Evolutionary conservation across 2,888 invertebrate genomes (phyloP), one percentile per base, ranked within the genome.

Genomic region (Bellardia pandia): DNA sequence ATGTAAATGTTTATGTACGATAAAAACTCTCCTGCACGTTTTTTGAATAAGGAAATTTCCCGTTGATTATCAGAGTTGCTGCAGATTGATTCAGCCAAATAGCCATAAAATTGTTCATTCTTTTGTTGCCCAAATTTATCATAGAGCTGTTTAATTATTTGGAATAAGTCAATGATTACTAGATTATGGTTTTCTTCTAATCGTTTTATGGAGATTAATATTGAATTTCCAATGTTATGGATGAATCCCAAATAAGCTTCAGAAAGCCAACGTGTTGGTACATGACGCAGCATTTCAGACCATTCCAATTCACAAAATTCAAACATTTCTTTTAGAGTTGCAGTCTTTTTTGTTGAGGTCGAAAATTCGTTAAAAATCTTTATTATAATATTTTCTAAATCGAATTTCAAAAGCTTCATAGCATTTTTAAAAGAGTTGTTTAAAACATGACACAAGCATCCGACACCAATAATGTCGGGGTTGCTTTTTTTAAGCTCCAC

Each of bases 401-500:
- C 23, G 23, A 23, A 23, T 23, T 23, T 23, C 23, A 23, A 23
- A 23, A 23, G 23, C 23, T 23, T 23, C 23, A 23, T 23, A 23
- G 23, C 23, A 23, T 23, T 23, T 23, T 23, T 23, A 23, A 23
- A 23, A 23, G 23, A 23, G 23, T 23, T 23, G 23, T 23, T 23
- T 23, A 23, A 23, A 23, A 23, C 23, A 23, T 23, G 23, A 23
- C 23, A 23, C 23, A 23, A 23, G 23, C 23, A 23, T 23, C 23
- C 23, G 23, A 23, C 23, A 23, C 23, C 23, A 23, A 23, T 23
- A 23, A 23, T 23, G 23, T 23, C 23, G 23, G 23, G 23, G 23
- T 11, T 81, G 81, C 4, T 40, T 64, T 87, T 60, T 69, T 80
- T 80, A 13, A 79, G 48, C 40, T 85, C 85, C 8, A 86, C 83